Base-by-base conservation (phyloP, 1,140 invertebrate genomes). In the Archegozetes longisetosus region DNA sequence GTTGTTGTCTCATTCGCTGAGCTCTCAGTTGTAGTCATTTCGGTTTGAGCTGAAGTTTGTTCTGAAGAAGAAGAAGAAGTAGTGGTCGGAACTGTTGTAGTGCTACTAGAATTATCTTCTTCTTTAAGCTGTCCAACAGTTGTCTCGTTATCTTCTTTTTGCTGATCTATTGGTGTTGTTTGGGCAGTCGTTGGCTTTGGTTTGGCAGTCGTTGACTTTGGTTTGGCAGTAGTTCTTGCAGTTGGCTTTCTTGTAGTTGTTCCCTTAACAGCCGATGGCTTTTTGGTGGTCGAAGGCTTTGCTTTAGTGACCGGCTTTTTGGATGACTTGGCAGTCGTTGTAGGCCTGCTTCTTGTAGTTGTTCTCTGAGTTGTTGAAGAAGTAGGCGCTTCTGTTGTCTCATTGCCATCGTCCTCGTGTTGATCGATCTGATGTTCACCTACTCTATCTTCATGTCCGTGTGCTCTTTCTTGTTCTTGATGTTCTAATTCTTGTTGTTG, bases 211-310 rank as follows among this genome's bases (percentile, higher is more conserved):
- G 1, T 1, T 9, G 24, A 22, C 20, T 14, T 2, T 17, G 57
- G 27, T 58, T 46, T 55, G 17, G 54, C n/a, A 50, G 32, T 58
- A 50, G 56, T n/a, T 58, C 22, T 58, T 9, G 56, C 9, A 23
- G 3, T 17, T 20, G 56, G 24, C 17, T 25, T 26, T 12, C n/a
- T 28, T 20, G 27, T 57, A 17, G 27, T 57, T 48, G 27, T 4
- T 51, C 6, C 3, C 50, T 20, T 51, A n/a, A n/a, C n/a, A 22
- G 57, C 46, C 1, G n/a, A 20, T 49, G 57, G 29, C 23, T 25
- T 55, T 55, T 27, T 51, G 20, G 25, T 6, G 32, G 55, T 23
- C 9, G 14, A 12, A 55, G 12, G 4, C 20, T 12, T 57, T 57
- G 12, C 13, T 14, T 23, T 25, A 25, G 47, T 58, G 6, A n/a